Conservation (phyloP, 2,113 vertebrate genomes). For the Otus sunia region DNA sequence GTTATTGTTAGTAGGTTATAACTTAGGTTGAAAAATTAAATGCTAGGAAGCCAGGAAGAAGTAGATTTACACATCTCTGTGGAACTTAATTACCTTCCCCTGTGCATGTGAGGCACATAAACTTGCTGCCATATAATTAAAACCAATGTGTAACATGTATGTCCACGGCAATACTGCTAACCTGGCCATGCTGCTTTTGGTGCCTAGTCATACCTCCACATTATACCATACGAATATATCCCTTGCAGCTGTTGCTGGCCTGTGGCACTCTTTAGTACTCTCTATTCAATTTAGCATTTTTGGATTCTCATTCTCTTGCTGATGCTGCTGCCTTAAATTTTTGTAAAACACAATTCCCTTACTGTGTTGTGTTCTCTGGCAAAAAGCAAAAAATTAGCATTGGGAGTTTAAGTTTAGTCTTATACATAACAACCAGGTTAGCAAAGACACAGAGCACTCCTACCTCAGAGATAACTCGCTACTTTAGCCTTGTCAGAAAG, state of each 20-base stretch:
- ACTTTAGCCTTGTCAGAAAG: neutral
- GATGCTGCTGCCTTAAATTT: neutral
- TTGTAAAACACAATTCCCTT: neutral
- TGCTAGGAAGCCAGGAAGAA: neutral
- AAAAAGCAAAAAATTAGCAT: neutral
- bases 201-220: neutral
- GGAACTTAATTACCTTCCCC: neutral
- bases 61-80: neutral
- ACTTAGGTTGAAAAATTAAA: neutral
- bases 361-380: neutral
- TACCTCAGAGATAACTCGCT: neutral
- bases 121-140: neutral
- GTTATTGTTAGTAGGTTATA: neutral
- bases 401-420: neutral
- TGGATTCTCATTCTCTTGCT: neutral
- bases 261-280: neutral
- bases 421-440: neutral
- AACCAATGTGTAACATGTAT: neutral
- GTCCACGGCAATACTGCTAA: neutral
- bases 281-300: neutral
- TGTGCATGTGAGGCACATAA: neutral
- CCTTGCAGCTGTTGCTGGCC: neutral
- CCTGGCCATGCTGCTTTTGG: neutral
- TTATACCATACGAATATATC: neutral
- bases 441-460: neutral